These are phyloP conservation scores for Dysidea cf. avara DNA, from an alignment of 37 sponge, comb jelly and placozoan genomes.

Conservation along the genomic window DNA sequence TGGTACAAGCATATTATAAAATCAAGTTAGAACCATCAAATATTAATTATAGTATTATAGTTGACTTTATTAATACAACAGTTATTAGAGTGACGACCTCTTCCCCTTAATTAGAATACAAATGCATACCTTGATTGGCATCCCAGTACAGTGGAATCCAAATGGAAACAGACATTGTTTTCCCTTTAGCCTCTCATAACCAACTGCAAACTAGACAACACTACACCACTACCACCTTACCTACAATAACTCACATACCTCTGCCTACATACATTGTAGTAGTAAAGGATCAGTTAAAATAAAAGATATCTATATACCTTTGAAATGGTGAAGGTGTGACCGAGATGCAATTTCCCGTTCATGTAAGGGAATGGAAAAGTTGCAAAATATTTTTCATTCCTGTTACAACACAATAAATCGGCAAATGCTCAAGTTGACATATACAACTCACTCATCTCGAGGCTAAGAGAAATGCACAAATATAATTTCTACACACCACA, in stretches of 20 bases:
- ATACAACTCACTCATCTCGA: too few species aligned
- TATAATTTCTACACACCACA: too few species aligned
- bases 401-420: too few species aligned
- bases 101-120: too few species aligned
- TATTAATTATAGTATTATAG: too few species aligned
- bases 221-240: neutral
- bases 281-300: neutral
- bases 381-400: constrained; percentile 83
- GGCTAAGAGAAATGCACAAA: too few species aligned
- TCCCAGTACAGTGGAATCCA: constrained; percentile 99
- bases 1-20: too few species aligned
- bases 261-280: constrained; percentile 20
- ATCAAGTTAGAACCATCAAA: too few species aligned
- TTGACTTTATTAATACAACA: too few species aligned
- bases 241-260: neutral
- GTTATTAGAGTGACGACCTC: too few species aligned
- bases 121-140: constrained; percentile 95
- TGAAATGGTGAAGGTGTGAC: constrained; percentile 94
- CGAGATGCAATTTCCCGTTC: constrained; percentile 97
- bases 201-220: constrained; percentile 82
- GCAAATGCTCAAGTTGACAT: too few species aligned
- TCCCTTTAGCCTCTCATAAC: constrained; percentile 95
- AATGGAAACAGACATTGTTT: constrained; percentile 98
- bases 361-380: constrained; percentile 99
- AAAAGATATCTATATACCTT: constrained; percentile 55